Percentiles rank a stretch among this genome's conserved stretches.
phyloP scores from a whole-genome alignment of 2,113 vertebrate genomes.

The Accipiter virgatus region DNA sequence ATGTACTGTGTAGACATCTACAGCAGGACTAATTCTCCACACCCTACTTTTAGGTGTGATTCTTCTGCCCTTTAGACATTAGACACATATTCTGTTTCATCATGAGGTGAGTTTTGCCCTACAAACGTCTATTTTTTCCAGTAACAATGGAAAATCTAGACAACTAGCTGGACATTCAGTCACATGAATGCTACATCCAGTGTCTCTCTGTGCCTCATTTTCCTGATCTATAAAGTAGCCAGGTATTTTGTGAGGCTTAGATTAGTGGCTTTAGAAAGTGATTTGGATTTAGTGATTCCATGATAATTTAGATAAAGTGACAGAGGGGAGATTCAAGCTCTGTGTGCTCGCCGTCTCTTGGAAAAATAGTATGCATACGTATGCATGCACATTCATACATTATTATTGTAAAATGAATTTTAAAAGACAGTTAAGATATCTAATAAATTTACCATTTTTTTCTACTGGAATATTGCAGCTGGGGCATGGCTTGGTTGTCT shows the following conservation, averaged over 20 bases:
- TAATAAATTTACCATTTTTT: conserved; percentile 79
- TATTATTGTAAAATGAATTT: background rate
- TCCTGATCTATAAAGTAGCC: background rate
- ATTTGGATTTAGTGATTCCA: background rate
- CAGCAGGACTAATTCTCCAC: background rate
- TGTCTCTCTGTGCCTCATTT: background rate
- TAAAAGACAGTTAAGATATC: background rate
- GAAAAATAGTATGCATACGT: background rate
- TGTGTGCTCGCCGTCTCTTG: background rate
- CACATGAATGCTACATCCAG: background rate
- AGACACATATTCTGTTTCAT: background rate
- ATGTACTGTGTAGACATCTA: background rate
- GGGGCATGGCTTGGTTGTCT: conserved; percentile 87
- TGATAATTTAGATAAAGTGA: background rate
- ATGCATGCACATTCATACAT: background rate
- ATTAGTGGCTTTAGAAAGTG: background rate
- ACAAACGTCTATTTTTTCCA: background rate
- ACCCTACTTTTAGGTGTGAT: background rate
- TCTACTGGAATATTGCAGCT: conserved; percentile 85
- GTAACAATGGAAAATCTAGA: background rate
- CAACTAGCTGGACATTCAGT: background rate
- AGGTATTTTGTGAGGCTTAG: background rate
- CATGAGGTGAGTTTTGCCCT: background rate
- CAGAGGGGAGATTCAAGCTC: background rate
- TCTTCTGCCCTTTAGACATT: background rate